Base-by-base conservation (phyloP, 2,888 invertebrate genomes). In the Danaus chrysippus region DNA sequence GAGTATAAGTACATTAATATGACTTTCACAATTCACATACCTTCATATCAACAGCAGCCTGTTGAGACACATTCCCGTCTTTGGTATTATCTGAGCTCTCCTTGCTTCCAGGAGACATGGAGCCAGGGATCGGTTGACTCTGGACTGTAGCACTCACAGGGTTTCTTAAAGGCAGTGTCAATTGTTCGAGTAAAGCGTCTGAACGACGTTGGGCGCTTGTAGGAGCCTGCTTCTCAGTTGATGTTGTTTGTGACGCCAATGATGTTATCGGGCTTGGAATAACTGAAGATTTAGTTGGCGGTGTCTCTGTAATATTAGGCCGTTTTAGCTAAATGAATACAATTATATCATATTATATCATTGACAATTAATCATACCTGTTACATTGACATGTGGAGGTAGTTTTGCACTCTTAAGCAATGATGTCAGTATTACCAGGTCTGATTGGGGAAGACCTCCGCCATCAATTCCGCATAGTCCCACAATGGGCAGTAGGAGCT, bases 381-480 rank as follows among this genome's bases (percentile, higher is more conserved):
- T 79, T 58, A 83, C 81, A 71, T 79, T 78, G 55, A 87, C 83
- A 76, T 88, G 84, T 52, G 90, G 92, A 9, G 95, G 95, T 71
- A 93, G 84, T 77, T 94, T 94, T 42, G 94, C 93, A 77, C 93
- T 93, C 76, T 96, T 97, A 83, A 98, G 92, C 44, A 95, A 92
- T 54, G 95, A 94, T 44, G 95, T 94, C 70, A 97, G 91, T 44
- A 94, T 93, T 58, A 94, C 92, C 78, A 96, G 93, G 82, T 98
- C 98, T 41, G 95, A 93, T 72, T 94, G 93, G 19, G 94, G 93
- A 67, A 96, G 93, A 65, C 94, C 93, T 49, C 93, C 93, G 46
- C 92, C 92, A 44, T 93, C 92, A 42, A 94, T 93, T 63, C 93
- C 93, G 81, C 95, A 95, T 46, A 96, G 83, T 60, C 94, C 94